Evolutionary conservation across 2,888 invertebrate species (phyloP).

Genomic region (Pseudanteris insignis): DNA sequence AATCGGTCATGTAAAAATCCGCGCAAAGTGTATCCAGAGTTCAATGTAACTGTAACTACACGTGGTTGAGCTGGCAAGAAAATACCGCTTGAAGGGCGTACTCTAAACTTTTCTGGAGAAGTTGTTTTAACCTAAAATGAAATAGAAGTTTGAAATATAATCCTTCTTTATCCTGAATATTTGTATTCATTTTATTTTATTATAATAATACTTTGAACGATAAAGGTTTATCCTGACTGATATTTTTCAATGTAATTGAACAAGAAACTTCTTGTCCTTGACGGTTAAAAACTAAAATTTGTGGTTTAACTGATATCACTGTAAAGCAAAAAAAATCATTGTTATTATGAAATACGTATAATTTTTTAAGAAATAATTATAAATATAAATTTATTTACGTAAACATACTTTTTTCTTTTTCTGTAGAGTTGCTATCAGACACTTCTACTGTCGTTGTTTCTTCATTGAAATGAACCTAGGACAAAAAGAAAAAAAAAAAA

Average conservation of each 20-base stretch:
- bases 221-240: slow-evolving; percentile 69
- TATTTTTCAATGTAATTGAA: slow-evolving; percentile 75
- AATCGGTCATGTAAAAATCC: slow-evolving; percentile 73
- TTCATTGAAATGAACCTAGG: slow-evolving; percentile 75
- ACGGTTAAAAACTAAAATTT: slow-evolving; percentile 75
- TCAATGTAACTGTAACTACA: slow-evolving; percentile 78
- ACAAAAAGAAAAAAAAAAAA: too few species aligned
- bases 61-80: slow-evolving; percentile 74
- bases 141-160: too few species aligned
- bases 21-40: slow-evolving; percentile 76
- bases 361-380: too few species aligned
- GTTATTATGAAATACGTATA: too few species aligned
- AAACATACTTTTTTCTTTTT: slow-evolving; percentile 50
- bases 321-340: slow-evolving; percentile 35
- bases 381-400: slow-evolving; percentile 4
- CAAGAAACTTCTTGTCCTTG: slow-evolving; percentile 76
- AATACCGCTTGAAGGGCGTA: slow-evolving; percentile 86
- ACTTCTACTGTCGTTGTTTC: slow-evolving; percentile 70
- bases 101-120: slow-evolving; percentile 93
- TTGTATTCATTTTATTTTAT: background rate
- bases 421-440: slow-evolving; percentile 53
- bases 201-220: slow-evolving; percentile 73
- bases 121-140: slow-evolving; percentile 90
- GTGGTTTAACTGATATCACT: slow-evolving; percentile 67
- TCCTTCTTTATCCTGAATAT: too few species aligned